These are phyloP conservation scores for Cartodere bifasciata DNA, from an alignment of 2,888 invertebrate genomes.

Conservation along the genomic window DNA sequence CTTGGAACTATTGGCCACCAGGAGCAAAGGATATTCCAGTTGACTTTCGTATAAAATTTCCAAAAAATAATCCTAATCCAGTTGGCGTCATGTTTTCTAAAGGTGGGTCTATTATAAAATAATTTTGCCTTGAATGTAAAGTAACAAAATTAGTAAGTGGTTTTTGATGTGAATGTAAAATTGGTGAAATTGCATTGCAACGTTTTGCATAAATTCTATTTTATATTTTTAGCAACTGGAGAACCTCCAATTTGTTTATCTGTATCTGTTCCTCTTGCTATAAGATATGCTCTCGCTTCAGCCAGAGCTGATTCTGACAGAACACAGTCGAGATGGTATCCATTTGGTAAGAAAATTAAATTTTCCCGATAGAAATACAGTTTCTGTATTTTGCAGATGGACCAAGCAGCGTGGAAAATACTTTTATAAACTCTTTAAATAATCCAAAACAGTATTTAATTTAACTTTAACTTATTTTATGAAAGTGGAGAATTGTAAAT, in stretches of 20 bases:
- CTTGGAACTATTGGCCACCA: conserved; percentile 73
- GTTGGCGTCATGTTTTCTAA: conserved; percentile 61
- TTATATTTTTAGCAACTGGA: conserved; percentile 35
- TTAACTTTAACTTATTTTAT: too few relatives aligned
- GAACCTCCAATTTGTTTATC: conserved; percentile 42
- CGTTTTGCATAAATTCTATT: too few relatives aligned
- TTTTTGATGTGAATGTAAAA: too few relatives aligned
- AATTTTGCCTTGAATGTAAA: too few relatives aligned
- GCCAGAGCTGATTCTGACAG: conserved; percentile 53
- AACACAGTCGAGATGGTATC: conserved; percentile 42
- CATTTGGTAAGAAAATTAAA: conserved; percentile 43
- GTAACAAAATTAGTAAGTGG: too few relatives aligned
- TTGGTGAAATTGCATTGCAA: too few relatives aligned
- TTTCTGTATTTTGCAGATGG: conserved; percentile 37
- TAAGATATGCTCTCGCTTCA: conserved; percentile 54
- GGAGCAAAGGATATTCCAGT: conserved; percentile 67
- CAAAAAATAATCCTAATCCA: conserved; percentile 51
- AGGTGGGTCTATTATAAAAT: conserved; percentile 35
- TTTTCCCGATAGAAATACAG: too few relatives aligned
- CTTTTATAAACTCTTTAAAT: conserved; percentile 23
- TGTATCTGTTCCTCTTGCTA: conserved; percentile 43
- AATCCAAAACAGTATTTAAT: conserved; percentile 24
- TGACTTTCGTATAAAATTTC: conserved; percentile 58
- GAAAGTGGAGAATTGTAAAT: too few relatives aligned
- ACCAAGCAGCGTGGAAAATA: conserved; percentile 39